These are phyloP conservation scores for Drosophila ambigua DNA, from an alignment of 1,140 invertebrate genomes.

Conservation along the genomic window DNA sequence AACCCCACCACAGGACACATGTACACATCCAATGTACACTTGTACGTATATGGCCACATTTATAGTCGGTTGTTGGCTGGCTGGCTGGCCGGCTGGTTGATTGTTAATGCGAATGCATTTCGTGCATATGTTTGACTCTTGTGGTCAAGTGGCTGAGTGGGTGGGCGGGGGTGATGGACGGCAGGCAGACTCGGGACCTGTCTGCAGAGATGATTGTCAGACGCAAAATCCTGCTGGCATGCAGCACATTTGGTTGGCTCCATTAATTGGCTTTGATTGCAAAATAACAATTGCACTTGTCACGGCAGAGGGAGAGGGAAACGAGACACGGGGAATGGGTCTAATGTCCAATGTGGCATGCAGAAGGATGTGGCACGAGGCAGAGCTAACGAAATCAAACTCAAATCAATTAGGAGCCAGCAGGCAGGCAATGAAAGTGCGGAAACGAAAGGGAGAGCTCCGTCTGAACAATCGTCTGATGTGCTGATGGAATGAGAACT, in stretches of 20 bases:
- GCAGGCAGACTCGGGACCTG: neutral
- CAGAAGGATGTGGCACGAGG: too few species aligned
- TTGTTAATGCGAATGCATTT: constrained; percentile 38
- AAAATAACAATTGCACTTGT: constrained; percentile 64
- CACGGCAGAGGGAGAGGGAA: too few species aligned
- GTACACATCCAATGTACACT: neutral
- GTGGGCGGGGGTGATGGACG: neutral
- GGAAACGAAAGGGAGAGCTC: too few species aligned
- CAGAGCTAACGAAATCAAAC: too few species aligned
- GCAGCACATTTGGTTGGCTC: constrained; percentile 51
- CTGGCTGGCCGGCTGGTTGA: neutral
- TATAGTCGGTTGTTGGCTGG: constrained; percentile 36
- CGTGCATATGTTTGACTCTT: constrained; percentile 33
- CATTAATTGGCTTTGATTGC: constrained; percentile 76
- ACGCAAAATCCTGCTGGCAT: constrained; percentile 63
- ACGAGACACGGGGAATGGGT: too few species aligned
- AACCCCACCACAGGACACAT: neutral
- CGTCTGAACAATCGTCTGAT: too few species aligned
- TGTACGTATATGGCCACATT: constrained; percentile 12
- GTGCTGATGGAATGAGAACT: too few species aligned
- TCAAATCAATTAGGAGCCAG: too few species aligned
- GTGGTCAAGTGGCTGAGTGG: constrained; percentile 18
- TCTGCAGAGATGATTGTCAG: constrained; percentile 49
- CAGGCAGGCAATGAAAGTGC: too few species aligned
- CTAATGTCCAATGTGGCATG: too few species aligned